Evolutionary conservation across 2,113 vertebrate genomes (phyloP).

Genomic region (Columbina picui): DNA sequence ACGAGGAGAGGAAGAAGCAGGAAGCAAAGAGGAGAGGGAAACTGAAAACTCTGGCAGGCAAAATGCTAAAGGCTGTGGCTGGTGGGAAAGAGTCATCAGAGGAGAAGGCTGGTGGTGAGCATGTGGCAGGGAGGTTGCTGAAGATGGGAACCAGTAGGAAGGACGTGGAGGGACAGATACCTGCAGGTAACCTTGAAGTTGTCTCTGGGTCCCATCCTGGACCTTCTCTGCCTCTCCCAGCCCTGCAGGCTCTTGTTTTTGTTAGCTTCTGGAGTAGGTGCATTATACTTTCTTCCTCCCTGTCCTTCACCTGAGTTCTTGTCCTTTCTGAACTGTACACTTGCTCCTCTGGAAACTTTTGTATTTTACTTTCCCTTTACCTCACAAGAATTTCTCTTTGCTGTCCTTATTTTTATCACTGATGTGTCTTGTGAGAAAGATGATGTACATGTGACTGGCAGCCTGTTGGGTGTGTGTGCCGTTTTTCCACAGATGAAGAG

Average conservation of each 20-base stretch:
- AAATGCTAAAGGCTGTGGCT: neutral
- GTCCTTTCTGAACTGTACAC: neutral
- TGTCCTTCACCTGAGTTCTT: neutral
- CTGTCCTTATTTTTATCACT: neutral
- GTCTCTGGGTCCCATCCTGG: neutral
- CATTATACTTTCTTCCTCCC: neutral
- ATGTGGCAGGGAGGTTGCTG: neutral
- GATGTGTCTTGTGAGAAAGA: neutral
- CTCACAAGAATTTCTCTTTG: neutral
- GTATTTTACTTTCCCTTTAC: neutral
- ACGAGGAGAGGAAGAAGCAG: neutral
- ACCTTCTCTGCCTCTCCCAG: neutral
- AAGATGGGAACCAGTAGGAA: neutral
- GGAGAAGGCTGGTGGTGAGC: neutral
- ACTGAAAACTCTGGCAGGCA: constrained; percentile 19
- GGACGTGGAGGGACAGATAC: neutral
- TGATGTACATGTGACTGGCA: neutral
- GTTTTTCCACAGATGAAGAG: neutral
- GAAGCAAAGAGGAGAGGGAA: neutral
- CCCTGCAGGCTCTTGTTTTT: neutral
- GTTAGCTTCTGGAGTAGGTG: neutral
- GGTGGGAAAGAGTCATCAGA: neutral
- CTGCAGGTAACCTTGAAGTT: constrained; percentile 48
- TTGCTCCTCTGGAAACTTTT: neutral
- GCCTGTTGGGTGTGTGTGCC: neutral